These are phyloP conservation scores for Xylota segnis DNA, from an alignment of 2,888 invertebrate genomes.

Conservation along the genomic window DNA sequence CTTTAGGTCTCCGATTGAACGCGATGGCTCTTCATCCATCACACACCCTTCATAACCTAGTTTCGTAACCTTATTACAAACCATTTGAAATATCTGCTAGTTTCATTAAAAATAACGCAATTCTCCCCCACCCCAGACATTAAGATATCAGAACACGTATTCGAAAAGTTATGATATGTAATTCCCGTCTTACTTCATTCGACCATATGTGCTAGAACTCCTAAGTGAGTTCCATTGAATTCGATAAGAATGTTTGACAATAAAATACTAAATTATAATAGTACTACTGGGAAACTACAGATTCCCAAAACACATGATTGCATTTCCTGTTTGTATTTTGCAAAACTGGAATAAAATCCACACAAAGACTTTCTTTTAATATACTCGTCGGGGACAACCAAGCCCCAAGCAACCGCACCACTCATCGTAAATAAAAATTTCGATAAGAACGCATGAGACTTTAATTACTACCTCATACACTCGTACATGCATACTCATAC, in stretches of 20 bases:
- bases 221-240: background rate
- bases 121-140: too few species aligned
- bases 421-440: constrained; percentile 48
- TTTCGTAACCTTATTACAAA: too few species aligned
- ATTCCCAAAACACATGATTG: constrained; percentile 6
- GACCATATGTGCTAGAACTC: background rate
- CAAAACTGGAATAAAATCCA: constrained; percentile 11
- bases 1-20: too few species aligned
- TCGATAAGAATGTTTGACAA: background rate
- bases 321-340: constrained; percentile 54
- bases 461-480: constrained; percentile 34
- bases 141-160: too few species aligned
- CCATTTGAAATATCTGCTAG: too few species aligned
- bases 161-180: too few species aligned
- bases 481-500: background rate
- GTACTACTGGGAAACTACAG: background rate
- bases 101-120: too few species aligned
- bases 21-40: too few species aligned
- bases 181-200: too few species aligned
- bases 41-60: too few species aligned
- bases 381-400: constrained; percentile 3
- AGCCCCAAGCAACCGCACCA: background rate
- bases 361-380: constrained; percentile 53
- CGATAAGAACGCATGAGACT: constrained; percentile 62
- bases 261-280: background rate